Percentiles rank a stretch among this genome's conserved stretches.
Evolutionary conservation across 2,888 invertebrate species (phyloP).

Genomic region (Drosophila histrio): DNA sequence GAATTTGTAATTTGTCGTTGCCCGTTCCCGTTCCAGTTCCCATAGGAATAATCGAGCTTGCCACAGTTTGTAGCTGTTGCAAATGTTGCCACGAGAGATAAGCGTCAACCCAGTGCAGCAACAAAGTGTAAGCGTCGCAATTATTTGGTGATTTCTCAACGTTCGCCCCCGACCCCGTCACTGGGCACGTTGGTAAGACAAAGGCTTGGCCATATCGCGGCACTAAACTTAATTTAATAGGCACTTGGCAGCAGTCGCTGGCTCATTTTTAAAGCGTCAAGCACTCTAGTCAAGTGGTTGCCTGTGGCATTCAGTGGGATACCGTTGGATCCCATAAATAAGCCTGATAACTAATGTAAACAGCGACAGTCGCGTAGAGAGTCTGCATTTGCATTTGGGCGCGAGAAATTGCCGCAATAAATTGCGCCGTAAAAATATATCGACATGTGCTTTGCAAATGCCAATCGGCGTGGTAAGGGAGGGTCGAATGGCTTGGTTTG

Average conservation of each 20-base stretch:
- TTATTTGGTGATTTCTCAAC: conserved; percentile 78
- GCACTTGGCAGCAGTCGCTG: conserved; percentile 62
- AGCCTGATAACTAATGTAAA: conserved; percentile 81
- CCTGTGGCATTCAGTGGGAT: conserved; percentile 16
- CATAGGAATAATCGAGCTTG: conserved; percentile 63
- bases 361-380: conserved; percentile 63
- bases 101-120: conserved; percentile 67
- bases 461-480: background rate
- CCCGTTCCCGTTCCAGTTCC: conserved; percentile 40
- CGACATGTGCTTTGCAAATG: conserved; percentile 45
- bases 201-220: conserved; percentile 76
- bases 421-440: conserved; percentile 77
- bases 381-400: conserved; percentile 79
- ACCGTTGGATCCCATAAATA: conserved; percentile 63
- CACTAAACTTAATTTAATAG: conserved; percentile 78
- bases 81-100: conserved; percentile 74
- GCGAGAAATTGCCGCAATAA: conserved; percentile 80
- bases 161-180: conserved; percentile 2
- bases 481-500: background rate
- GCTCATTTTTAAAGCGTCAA: conserved; percentile 68
- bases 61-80: conserved; percentile 58
- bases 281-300: conserved; percentile 63
- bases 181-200: conserved; percentile 37
- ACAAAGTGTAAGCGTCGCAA: conserved; percentile 80
- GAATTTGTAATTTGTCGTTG: conserved; percentile 79